Evolutionary conservation across 2,113 vertebrate species (phyloP).

Genomic region (Mus pahari): DNA sequence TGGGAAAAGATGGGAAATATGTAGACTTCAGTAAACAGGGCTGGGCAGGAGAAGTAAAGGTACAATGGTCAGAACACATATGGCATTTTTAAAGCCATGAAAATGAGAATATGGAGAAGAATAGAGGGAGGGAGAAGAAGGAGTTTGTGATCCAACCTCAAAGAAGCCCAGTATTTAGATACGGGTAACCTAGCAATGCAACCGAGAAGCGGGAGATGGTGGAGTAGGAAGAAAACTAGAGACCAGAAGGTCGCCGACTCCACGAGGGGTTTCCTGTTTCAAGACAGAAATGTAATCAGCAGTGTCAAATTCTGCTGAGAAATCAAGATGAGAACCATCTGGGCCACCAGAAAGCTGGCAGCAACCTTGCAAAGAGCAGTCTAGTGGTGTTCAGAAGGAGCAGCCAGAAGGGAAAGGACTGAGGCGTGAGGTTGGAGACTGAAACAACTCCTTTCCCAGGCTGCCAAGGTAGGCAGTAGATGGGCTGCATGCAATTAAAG

Average conservation of each 20-base stretch:
- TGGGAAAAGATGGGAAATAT: background rate
- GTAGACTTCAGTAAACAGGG: background rate
- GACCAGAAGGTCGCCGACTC: constrained; percentile 5
- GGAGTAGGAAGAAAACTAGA: background rate
- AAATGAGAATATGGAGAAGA: constrained; percentile 6
- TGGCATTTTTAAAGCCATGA: background rate
- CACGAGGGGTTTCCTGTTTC: background rate
- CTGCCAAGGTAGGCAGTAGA: background rate
- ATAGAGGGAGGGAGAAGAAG: background rate
- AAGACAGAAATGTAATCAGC: constrained; percentile 6
- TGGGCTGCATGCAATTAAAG: background rate
- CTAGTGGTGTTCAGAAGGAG: background rate
- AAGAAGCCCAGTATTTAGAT: background rate
- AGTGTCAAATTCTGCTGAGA: constrained; percentile 47
- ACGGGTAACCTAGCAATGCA: background rate
- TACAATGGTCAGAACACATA: background rate
- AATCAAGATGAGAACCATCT: background rate
- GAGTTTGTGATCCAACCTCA: background rate
- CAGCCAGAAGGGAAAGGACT: background rate
- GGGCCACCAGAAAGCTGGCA: constrained; percentile 12
- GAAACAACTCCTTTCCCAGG: background rate
- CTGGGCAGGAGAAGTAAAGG: background rate
- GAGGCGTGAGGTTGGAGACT: background rate
- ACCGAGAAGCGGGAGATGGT: background rate
- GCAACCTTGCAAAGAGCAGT: background rate